phyloP scores from a whole-genome alignment of 2,888 invertebrate species.

The Caenorhabditis japonica region DNA sequence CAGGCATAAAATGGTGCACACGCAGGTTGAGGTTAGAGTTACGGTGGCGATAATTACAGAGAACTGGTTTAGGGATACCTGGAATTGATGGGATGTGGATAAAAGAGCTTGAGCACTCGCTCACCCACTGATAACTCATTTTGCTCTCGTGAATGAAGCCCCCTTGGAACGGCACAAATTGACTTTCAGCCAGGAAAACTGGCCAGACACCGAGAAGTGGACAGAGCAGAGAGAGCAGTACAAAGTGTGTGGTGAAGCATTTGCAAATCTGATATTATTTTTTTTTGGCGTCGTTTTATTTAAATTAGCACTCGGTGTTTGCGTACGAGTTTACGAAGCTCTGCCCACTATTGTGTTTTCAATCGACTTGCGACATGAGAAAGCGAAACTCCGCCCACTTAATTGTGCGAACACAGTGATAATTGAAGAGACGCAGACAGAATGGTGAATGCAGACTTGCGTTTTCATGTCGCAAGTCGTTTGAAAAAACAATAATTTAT shows the following conservation, averaged over 20 bases:
- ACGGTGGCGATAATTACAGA: conserved; percentile 10
- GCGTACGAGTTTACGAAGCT: too few species aligned
- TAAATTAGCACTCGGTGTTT: too few species aligned
- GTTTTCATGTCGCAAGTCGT: too few species aligned
- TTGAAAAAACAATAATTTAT: neutral
- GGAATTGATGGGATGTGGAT: neutral
- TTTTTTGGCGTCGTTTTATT: too few species aligned
- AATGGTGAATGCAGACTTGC: too few species aligned
- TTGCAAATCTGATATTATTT: conserved; percentile 21
- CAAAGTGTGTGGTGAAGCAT: conserved; percentile 14
- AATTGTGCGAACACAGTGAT: too few species aligned
- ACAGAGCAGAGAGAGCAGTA: conserved; percentile 13
- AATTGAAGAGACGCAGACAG: too few species aligned
- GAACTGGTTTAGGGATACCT: conserved; percentile 20
- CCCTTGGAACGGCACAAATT: conserved; percentile 31
- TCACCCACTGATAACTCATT: conserved; percentile 20
- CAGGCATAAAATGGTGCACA: conserved; percentile 14
- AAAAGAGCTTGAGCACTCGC: neutral
- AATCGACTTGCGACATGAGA: too few species aligned
- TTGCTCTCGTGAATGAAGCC: conserved; percentile 29
- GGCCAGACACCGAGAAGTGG: conserved; percentile 29
- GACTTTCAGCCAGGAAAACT: conserved; percentile 23
- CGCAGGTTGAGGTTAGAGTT: neutral
- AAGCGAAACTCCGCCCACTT: too few species aligned
- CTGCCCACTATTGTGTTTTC: too few species aligned